Conservation (phyloP, 2,888 invertebrate genomes). For the Leptinotarsa juncta region DNA sequence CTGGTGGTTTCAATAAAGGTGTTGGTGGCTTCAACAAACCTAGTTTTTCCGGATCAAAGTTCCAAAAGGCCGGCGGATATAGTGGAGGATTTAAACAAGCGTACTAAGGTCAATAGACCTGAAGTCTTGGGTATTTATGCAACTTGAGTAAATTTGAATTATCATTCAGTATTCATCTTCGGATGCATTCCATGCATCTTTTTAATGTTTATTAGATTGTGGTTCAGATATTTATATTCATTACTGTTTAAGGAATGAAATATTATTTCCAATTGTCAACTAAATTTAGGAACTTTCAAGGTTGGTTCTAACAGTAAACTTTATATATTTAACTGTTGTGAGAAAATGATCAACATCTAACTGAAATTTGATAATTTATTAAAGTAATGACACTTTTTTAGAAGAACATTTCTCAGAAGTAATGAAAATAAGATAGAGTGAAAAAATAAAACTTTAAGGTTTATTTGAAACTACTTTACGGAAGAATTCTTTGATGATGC, state of each 20-base stretch:
- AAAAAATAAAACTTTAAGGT: not conserved
- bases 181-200: constrained; percentile 15
- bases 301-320: constrained; percentile 5
- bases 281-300: not conserved
- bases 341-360: not conserved
- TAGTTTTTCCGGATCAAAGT: not conserved
- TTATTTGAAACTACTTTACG: not conserved
- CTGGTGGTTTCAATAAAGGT: constrained; percentile 30
- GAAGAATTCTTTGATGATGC: not conserved
- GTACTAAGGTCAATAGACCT: constrained; percentile 26
- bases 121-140: constrained; percentile 16
- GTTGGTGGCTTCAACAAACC: not conserved
- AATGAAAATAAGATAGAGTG: too few species aligned
- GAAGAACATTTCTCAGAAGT: too few species aligned
- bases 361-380: too few species aligned
- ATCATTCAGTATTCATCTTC: constrained; percentile 25
- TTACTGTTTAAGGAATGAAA: constrained; percentile 3
- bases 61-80: too few species aligned
- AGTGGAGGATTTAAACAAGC: constrained; percentile 12
- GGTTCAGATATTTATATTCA: constrained; percentile 20
- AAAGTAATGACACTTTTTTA: too few species aligned
- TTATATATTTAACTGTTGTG: not conserved
- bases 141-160: constrained; percentile 2
- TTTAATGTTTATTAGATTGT: constrained; percentile 8
- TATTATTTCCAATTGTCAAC: not conserved